A percentile compares a stretch with the other conserved stretches of the same genome.
These are phyloP conservation scores for Oreortyx pictus DNA, from an alignment of 2,797 vertebrate species.

Conservation along the genomic window DNA sequence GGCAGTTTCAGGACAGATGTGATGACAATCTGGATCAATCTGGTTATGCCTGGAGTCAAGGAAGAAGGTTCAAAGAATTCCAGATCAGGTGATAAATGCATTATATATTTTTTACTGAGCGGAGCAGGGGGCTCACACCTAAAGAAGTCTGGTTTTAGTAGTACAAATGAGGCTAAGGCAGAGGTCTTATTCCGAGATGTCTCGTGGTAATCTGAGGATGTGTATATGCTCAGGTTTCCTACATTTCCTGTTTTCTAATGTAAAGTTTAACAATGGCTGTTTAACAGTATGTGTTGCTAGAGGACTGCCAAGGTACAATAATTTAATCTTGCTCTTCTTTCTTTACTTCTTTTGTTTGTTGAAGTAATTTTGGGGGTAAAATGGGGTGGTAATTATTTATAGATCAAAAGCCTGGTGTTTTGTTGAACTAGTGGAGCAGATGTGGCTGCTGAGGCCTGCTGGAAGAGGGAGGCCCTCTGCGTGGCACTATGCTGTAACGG, in stretches of 20 bases:
- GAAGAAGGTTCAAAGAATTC: constrained; percentile 84
- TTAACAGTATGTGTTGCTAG: background rate
- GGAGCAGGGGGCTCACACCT: background rate
- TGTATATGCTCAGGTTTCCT: background rate
- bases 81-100: constrained; percentile 81
- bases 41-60: constrained; percentile 78
- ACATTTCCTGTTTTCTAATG: background rate
- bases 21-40: constrained; percentile 61
- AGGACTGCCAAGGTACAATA: background rate
- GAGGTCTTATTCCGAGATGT: background rate
- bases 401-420: background rate
- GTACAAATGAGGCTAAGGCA: background rate
- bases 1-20: background rate
- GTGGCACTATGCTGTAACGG: background rate
- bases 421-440: background rate
- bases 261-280: background rate
- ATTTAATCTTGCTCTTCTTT: background rate
- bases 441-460: background rate
- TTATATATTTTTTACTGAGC: background rate
- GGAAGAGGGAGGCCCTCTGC: background rate
- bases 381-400: background rate
- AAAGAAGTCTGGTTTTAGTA: background rate
- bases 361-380: background rate
- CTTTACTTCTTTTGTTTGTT: background rate
- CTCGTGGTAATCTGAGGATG: background rate